Evolutionary conservation across 1,140 invertebrate genomes (phyloP), one percentile per base, ranked within the genome.

Genomic region (Ooceraea biroi): DNA sequence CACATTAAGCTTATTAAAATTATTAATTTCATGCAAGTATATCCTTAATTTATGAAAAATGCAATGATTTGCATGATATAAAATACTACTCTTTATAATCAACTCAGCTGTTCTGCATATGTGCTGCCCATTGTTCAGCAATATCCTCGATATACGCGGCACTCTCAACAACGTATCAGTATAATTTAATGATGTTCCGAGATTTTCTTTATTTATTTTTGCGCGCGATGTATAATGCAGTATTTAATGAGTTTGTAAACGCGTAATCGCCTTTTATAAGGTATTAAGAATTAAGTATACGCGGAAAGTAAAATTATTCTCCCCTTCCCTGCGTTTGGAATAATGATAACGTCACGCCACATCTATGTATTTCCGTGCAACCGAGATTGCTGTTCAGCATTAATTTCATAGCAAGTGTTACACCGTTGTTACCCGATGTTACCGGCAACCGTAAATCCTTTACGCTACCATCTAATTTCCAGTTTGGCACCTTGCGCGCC

Each of bases 361-460:
- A n/a, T n/a, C n/a, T n/a, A n/a, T n/a, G n/a, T n/a, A n/a, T n/a
- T n/a, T n/a, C n/a, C n/a, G n/a, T n/a, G n/a, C n/a, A n/a, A n/a
- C n/a, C n/a, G n/a, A n/a, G n/a, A n/a, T n/a, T n/a, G n/a, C n/a
- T n/a, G n/a, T n/a, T n/a, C n/a, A n/a, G n/a, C 52, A 80, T 80
- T 80, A 80, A 80, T 80, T 80, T 80, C 36, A 57, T 52, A 57
- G 41, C 68, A 71, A 80, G 76, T 80, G 76, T 80, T 71, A 71
- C 76, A 78, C 22, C 65, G 76, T 80, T 80, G 76, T 80, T 80
- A 80, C 65, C 65, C 69, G 76, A 71, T 57, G 76, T 80, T 80
- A 71, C 76, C 50, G 25, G 58, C 63, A 69, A 85, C 66, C 69
- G 80, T 82, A 82, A 82, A 82, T 82, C 80, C 73, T 78, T 80